Conservation (phyloP, 2,113 vertebrate genomes). For the Haemorhous mexicanus region DNA sequence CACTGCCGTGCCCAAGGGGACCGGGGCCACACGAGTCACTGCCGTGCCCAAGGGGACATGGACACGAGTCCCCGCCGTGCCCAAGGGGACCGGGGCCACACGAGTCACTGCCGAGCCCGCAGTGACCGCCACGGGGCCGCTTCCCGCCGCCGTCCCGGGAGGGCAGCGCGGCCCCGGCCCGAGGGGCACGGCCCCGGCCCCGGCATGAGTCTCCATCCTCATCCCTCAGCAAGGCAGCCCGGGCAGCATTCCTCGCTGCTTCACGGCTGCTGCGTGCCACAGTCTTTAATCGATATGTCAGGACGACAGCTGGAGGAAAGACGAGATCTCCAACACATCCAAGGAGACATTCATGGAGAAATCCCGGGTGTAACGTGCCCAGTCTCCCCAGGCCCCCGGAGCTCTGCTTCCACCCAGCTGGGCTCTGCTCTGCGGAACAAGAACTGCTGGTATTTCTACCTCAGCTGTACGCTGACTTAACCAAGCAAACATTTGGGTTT, state of each 20-base stretch:
- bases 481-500: not conserved
- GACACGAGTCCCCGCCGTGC: not conserved
- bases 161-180: slow-evolving; percentile 18
- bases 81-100: not conserved
- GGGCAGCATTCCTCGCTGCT: not conserved
- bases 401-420: not conserved
- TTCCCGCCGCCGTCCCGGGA: not conserved
- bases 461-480: not conserved
- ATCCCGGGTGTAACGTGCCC: not conserved
- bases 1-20: not conserved
- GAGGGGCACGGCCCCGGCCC: no score
- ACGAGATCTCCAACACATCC: not conserved
- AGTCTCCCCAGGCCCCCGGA: rapidly evolving
- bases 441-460: rapidly evolving
- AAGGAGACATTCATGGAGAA: rapidly evolving
- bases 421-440: not conserved
- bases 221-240: slow-evolving; percentile 28
- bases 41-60: not conserved
- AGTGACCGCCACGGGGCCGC: slow-evolving; percentile 27
- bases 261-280: not conserved
- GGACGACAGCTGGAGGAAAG: not conserved
- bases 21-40: slow-evolving; percentile 3
- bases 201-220: not conserved
- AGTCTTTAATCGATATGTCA: not conserved
- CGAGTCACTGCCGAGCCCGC: slow-evolving; percentile 31